These are phyloP conservation scores for cattle (Bos taurus) DNA, from an alignment of 2,113 vertebrate genomes.

Conservation along the genomic window ARS-UCD2.0 NC_037339.1:79824001-79824500, in stretches of 20 bases:
- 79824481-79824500: neutral
- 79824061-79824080: neutral
- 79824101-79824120: neutral
- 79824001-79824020: neutral
- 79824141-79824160: neutral
- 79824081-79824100: neutral
- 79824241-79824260: neutral
- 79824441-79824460: neutral
- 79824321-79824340: neutral
- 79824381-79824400: neutral
- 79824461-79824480: constrained; percentile 32
- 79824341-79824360: neutral
- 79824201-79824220: neutral
- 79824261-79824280: neutral
- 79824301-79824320: neutral
- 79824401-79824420: constrained; percentile 20
- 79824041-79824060: neutral
- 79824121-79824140: neutral
- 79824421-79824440: constrained; percentile 29
- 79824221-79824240: neutral
- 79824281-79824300: neutral
- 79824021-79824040: neutral
- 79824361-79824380: neutral
- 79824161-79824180: neutral
- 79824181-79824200: neutral